Evolutionary conservation across 2,888 invertebrate genomes (phyloP), one percentile per base, ranked within the genome.

Genomic region (Timema podura): DNA sequence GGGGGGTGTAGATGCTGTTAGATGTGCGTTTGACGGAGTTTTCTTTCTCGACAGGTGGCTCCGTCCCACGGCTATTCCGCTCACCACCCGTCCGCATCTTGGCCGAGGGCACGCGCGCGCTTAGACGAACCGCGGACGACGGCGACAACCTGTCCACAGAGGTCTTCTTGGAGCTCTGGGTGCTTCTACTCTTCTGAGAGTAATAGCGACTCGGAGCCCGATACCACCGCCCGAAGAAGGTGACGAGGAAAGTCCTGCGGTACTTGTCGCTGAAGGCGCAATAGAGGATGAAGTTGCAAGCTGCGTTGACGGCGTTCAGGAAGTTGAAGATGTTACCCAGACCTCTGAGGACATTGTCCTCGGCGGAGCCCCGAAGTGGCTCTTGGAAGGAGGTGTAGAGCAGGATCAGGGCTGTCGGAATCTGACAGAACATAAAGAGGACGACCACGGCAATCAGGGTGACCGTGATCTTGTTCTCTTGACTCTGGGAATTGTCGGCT

Each of bases 251-350:
- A 5, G 89, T 90, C 75, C 85, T 84, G 64, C 91, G 83, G 81
- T 91, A 92, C 77, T 90, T 89, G 77, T 89, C 88, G 74, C 90
- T 90, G 78, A 93, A 86, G 64, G 89, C 88, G 76, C 91, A 91
- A 79, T 92, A 92, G 72, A 92, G 83, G 75, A 92, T 82, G 80
- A 92, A 92, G 82, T 92, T 92, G 66, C 87, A 87, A 0, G 91
- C 88, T 8, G 91, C 89, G 81, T 92, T 91, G 70, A 91, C 81
- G 70, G 88, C 86, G 44, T 89, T 84, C 70, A 92, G 81, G 64
- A 91, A 83, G 79, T 92, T 92, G 79, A 88, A 89, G 64, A 91
- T 83, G 80, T 91, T 91, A 44, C 89, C 90, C n/a, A 89, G 81
- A 66, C 86, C 87, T 6, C 78, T 77, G 44, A 83, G 76, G 57